These are phyloP conservation scores for Spisula subtruncata DNA, from an alignment of 2,888 invertebrate species.

Conservation along the genomic window DNA sequence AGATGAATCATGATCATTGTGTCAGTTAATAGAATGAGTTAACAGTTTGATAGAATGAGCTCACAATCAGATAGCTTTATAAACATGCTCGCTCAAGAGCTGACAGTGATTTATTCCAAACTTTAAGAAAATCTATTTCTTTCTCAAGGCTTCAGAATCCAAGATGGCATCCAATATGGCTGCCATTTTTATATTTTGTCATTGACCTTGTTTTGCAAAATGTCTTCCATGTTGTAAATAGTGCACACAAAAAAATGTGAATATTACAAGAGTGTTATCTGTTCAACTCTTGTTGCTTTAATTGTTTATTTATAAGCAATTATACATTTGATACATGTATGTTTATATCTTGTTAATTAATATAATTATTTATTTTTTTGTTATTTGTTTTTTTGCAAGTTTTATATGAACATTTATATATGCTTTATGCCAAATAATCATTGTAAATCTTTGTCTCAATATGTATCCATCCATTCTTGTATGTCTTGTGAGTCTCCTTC, in stretches of 20 bases:
- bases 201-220: neutral
- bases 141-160: too few species aligned
- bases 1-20: too few species aligned
- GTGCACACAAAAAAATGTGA: neutral
- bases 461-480: neutral
- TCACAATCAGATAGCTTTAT: neutral
- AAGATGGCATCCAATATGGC: too few species aligned
- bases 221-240: conserved; percentile 6
- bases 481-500: neutral
- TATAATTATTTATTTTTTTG: neutral
- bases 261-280: neutral
- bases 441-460: neutral
- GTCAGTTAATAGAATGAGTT: too few species aligned
- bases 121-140: too few species aligned
- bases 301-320: neutral
- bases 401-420: neutral
- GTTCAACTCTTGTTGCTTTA: neutral
- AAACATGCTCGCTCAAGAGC: too few species aligned
- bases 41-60: neutral
- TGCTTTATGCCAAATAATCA: neutral
- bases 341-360: neutral
- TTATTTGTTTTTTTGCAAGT: neutral
- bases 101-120: too few species aligned
- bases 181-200: too few species aligned
- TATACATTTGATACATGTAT: neutral